Evolutionary conservation across 2,797 vertebrate species (phyloP).

Genomic region (Atherinosoma microstoma): DNA sequence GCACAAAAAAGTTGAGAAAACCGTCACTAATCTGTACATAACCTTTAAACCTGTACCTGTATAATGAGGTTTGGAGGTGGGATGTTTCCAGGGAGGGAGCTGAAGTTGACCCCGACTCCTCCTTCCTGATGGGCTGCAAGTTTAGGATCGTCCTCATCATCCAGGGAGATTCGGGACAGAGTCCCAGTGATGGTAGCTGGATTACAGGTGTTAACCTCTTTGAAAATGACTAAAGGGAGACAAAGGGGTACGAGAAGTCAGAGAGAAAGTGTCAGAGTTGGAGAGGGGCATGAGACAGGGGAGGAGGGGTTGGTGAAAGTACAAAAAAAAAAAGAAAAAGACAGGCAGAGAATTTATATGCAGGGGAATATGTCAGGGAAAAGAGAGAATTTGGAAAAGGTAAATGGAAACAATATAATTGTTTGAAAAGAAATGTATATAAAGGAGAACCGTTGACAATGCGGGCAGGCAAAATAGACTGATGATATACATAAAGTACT

Average conservation of each 20-base stretch:
- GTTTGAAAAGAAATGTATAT: conserved; percentile 31
- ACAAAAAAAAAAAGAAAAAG: neutral
- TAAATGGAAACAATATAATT: conserved; percentile 35
- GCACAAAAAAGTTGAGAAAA: neutral
- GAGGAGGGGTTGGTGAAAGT: conserved; percentile 7
- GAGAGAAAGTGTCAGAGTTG: conserved; percentile 6
- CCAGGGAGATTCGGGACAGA: conserved; percentile 95
- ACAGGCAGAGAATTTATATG: conserved; percentile 5
- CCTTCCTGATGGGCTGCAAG: conserved; percentile 90
- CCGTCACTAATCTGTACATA: neutral
- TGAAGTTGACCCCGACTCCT: conserved; percentile 91
- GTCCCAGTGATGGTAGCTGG: conserved; percentile 97
- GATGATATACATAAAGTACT: neutral
- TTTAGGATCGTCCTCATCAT: conserved; percentile 96
- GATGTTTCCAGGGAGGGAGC: conserved; percentile 93
- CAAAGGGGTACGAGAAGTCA: neutral
- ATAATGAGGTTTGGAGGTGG: conserved; percentile 90
- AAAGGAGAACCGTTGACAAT: conserved; percentile 17
- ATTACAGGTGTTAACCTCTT: conserved; percentile 98
- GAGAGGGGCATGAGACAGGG: neutral
- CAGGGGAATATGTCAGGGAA: neutral
- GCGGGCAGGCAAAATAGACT: conserved; percentile 20
- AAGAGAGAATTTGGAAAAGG: conserved; percentile 8
- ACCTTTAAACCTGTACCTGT: conserved; percentile 72
- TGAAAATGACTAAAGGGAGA: conserved; percentile 91